phyloP scores from a whole-genome alignment of 1,140 invertebrate genomes.

The Caenorhabditis briggsae region DNA sequence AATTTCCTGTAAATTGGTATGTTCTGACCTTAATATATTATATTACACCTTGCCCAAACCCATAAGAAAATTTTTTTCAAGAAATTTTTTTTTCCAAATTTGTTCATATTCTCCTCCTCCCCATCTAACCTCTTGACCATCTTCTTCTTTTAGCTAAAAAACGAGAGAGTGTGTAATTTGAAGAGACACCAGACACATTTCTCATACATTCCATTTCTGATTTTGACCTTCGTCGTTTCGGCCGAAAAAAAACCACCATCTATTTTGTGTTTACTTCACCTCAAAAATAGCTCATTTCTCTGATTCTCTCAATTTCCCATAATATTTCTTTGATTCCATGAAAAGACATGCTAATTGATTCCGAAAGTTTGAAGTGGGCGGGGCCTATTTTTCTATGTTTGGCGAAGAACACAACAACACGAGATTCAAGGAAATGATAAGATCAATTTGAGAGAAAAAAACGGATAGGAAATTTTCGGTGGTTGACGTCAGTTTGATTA shows the following conservation, averaged over 20 bases:
- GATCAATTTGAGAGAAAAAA: conserved; percentile 7
- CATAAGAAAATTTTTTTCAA: no score
- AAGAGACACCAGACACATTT: not conserved
- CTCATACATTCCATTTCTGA: not conserved
- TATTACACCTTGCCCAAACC: no score
- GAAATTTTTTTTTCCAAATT: no score
- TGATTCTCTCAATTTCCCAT: not conserved
- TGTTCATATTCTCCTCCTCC: conserved; percentile 1
- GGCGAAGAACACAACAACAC: conserved; percentile 21
- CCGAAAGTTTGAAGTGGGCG: not conserved
- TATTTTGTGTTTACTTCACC: not conserved
- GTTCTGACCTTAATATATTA: not conserved
- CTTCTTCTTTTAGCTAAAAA: conserved; percentile 30
- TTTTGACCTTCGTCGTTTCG: conserved; percentile 16
- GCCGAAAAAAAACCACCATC: no score
- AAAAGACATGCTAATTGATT: not conserved
- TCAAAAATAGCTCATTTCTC: conserved; percentile 37
- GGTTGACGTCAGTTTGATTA: conserved; percentile 40
- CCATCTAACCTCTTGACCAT: conserved; percentile 10
- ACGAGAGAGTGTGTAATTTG: not conserved
- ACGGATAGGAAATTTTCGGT: conserved; percentile 8
- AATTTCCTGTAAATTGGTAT: no score
- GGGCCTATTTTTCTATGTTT: conserved; percentile 12
- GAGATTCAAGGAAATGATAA: conserved; percentile 16
- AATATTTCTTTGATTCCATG: not conserved